Evolutionary conservation across 2,113 vertebrate genomes (phyloP).

Genomic region (Varanus salvator): DNA sequence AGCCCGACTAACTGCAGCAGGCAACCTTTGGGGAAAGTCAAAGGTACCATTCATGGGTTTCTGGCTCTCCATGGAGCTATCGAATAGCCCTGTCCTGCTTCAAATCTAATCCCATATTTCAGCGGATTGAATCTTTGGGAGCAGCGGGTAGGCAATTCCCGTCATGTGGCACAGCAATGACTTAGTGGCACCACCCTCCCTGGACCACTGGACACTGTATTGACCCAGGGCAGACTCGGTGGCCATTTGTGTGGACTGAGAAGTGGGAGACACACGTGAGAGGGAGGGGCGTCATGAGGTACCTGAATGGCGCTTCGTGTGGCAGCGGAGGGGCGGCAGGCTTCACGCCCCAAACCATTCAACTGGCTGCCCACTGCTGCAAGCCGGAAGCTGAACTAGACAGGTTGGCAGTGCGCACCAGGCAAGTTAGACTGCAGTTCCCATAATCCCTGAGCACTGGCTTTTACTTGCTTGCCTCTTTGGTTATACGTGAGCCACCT

Average conservation of each 20-base stretch:
- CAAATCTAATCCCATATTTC: slow-evolving; percentile 25
- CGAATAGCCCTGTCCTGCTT: slow-evolving; percentile 1
- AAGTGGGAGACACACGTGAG: background rate
- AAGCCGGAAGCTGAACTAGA: too few species aligned
- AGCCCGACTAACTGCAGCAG: slow-evolving; percentile 2
- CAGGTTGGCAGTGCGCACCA: too few species aligned
- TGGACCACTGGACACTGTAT: slow-evolving; percentile 3
- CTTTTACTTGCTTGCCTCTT: too few species aligned
- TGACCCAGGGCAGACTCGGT: too few species aligned
- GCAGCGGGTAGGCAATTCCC: background rate
- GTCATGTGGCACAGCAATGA: background rate
- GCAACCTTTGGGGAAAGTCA: slow-evolving; percentile 10
- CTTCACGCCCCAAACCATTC: too few species aligned
- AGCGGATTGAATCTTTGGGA: background rate
- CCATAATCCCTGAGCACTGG: too few species aligned
- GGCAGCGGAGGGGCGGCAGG: background rate
- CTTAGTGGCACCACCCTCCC: background rate
- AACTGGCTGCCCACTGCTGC: too few species aligned
- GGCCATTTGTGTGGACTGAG: background rate
- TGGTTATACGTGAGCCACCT: too few species aligned
- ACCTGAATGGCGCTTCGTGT: background rate
- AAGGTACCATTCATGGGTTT: slow-evolving; percentile 18
- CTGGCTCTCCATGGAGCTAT: slow-evolving; percentile 32
- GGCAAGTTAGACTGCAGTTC: too few species aligned
- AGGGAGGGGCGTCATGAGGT: too few species aligned